phyloP scores from a whole-genome alignment of 2,113 vertebrate species.

The Clupea harengus region DNA sequence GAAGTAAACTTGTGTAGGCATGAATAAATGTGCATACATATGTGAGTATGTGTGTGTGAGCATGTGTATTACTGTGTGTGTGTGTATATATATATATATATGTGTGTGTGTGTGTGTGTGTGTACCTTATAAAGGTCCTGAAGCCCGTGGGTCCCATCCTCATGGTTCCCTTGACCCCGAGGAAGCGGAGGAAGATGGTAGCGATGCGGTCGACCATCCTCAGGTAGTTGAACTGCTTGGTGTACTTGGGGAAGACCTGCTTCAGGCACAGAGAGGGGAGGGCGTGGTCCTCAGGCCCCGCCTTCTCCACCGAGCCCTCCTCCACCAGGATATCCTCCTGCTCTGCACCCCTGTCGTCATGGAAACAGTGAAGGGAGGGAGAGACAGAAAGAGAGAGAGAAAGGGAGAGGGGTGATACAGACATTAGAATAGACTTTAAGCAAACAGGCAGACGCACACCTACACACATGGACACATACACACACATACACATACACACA shows the following conservation, averaged over 20 bases:
- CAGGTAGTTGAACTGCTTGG: slow-evolving; percentile 87
- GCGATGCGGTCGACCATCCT: slow-evolving; percentile 86
- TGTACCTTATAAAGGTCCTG: slow-evolving; percentile 89
- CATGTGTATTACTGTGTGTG: background rate
- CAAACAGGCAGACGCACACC: background rate
- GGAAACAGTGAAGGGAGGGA: slow-evolving; percentile 22
- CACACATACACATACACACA: too few relatives aligned
- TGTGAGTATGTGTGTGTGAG: background rate
- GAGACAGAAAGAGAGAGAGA: slow-evolving; percentile 2
- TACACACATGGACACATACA: background rate
- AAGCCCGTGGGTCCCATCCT: slow-evolving; percentile 90
- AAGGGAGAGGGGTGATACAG: background rate
- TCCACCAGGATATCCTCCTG: slow-evolving; percentile 57
- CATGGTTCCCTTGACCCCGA: slow-evolving; percentile 89
- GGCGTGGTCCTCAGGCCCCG: slow-evolving; percentile 33
- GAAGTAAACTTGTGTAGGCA: slow-evolving; percentile 52
- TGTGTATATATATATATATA: background rate
- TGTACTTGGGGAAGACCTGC: slow-evolving; percentile 94
- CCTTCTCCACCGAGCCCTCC: slow-evolving; percentile 34
- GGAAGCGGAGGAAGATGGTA: slow-evolving; percentile 87
- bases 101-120: background rate
- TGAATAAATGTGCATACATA: too few relatives aligned
- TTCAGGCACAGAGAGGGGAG: slow-evolving; percentile 88
- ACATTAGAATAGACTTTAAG: background rate
- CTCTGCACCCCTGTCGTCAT: background rate